Conservation (phyloP, 2,888 invertebrate genomes). For the Nowickia ferox region DNA sequence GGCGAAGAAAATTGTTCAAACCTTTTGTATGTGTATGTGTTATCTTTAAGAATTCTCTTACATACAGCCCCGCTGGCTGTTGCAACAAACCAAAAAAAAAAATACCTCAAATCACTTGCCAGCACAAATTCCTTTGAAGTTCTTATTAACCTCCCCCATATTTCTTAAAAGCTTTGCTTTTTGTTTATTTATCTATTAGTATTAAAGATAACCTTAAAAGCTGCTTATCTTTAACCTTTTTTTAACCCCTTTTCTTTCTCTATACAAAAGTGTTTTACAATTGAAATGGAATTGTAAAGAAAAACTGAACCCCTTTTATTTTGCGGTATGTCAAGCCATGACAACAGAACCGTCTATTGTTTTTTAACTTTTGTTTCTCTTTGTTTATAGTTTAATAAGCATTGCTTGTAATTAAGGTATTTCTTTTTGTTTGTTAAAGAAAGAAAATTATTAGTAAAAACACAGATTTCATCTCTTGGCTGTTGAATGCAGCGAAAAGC, state of each 20-base stretch:
- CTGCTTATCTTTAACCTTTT: conserved; percentile 49
- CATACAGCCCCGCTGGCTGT: background rate
- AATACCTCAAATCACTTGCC: conserved; percentile 13
- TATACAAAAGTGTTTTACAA: conserved; percentile 3
- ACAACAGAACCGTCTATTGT: conserved; percentile 34
- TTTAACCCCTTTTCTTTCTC: background rate
- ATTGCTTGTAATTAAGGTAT: conserved; percentile 63
- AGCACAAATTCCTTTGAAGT: conserved; percentile 46
- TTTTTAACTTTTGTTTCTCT: conserved; percentile 22
- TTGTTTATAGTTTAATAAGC: conserved; percentile 23
- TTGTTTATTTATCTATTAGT: conserved; percentile 58
- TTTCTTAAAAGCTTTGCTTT: conserved; percentile 35
- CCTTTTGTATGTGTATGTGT: background rate
- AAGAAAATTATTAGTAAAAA: conserved; percentile 54
- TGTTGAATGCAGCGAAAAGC: conserved; percentile 11
- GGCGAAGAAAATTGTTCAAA: background rate
- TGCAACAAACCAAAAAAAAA: background rate
- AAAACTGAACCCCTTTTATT: conserved; percentile 7
- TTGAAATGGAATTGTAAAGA: conserved; percentile 11
- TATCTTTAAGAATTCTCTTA: conserved; percentile 30
- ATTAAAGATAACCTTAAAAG: conserved; percentile 39
- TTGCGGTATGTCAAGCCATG: conserved; percentile 1
- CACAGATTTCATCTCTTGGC: background rate
- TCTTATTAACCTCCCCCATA: conserved; percentile 1
- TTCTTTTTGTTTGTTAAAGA: conserved; percentile 26